phyloP scores from a whole-genome alignment of 2,888 invertebrate species.

The Nymphalis polychloros region DNA sequence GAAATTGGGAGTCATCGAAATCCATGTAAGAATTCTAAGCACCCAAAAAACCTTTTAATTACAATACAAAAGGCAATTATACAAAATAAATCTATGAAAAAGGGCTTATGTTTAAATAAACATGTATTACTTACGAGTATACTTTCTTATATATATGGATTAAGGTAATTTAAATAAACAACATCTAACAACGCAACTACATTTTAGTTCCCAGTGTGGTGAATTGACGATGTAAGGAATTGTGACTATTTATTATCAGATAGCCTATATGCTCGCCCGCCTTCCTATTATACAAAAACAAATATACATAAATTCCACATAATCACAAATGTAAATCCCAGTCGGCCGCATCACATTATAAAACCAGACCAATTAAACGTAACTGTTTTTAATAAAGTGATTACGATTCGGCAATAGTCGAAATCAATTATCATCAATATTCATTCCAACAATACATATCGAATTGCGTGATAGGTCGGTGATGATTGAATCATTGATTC shows the following conservation, averaged over 20 bases:
- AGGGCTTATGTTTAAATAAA: not conserved
- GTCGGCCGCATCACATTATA: not conserved
- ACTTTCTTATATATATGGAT: not conserved
- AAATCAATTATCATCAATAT: constrained; percentile 40
- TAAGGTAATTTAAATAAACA: not conserved
- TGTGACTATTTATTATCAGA: no score
- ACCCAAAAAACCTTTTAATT: not conserved
- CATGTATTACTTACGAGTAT: not conserved
- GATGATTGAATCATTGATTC: constrained; percentile 44
- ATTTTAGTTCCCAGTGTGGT: no score
- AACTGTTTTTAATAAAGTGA: constrained; percentile 29
- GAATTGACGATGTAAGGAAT: no score
- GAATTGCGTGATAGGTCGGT: constrained; percentile 40
- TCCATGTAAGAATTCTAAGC: not conserved
- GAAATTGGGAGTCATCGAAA: not conserved
- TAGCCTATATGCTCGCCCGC: no score
- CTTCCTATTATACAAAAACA: not conserved
- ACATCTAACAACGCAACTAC: not conserved
- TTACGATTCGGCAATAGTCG: constrained; percentile 14
- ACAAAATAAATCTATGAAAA: not conserved
- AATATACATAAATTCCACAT: not conserved
- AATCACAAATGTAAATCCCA: not conserved
- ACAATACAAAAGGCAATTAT: not conserved
- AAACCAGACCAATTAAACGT: constrained; percentile 11
- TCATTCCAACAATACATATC: constrained; percentile 37